Conservation (phyloP, 2,797 vertebrate genomes). For the Dermochelys coriacea region DNA sequence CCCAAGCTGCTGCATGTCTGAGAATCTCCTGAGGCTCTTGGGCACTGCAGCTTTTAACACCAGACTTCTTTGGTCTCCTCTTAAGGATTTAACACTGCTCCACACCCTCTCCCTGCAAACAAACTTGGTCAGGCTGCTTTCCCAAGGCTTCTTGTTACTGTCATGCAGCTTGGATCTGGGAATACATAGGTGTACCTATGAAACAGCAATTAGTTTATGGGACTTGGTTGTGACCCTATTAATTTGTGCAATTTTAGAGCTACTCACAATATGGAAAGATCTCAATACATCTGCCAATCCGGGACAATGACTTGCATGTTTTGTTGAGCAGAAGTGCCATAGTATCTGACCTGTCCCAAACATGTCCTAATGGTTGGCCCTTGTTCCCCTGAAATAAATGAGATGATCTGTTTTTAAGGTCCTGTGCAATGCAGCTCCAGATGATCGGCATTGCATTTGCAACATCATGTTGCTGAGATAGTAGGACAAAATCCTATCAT, state of each 20-base stretch:
- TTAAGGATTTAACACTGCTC: not conserved
- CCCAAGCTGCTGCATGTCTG: not conserved
- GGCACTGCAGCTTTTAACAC: not conserved
- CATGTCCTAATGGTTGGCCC: not conserved
- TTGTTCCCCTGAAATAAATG: not conserved
- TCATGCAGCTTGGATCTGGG: no score
- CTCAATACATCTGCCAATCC: not conserved
- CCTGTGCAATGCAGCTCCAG: not conserved
- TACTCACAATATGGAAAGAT: not conserved
- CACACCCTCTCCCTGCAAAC: not conserved
- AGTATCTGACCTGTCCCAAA: not conserved
- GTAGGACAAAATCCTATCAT: not conserved
- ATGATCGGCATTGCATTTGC: not conserved
- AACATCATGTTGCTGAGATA: not conserved
- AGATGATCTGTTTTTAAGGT: not conserved
- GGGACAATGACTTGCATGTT: not conserved
- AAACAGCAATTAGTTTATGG: not conserved
- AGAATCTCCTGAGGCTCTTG: not conserved
- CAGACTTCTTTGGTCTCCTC: not conserved
- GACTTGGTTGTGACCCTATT: not conserved
- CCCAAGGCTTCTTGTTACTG: no score
- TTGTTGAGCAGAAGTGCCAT: not conserved
- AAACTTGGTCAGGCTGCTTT: not conserved
- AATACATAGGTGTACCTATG: not conserved
- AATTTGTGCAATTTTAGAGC: accelerated